Conservation (phyloP, 2,888 invertebrate genomes). For the Galerucella pusilla region DNA sequence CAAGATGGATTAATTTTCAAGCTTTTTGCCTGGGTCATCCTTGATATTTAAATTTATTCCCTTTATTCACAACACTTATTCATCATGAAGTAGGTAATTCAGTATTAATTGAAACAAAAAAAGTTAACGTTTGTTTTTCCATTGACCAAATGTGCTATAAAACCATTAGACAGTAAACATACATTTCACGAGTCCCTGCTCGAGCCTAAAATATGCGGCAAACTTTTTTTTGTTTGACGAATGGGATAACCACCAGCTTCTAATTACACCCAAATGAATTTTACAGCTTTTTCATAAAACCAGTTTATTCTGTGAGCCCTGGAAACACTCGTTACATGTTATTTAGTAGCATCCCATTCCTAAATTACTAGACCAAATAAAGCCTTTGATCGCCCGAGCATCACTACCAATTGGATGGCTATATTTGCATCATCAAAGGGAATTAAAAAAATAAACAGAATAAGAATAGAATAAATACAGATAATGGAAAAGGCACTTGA, state of each 20-base stretch:
- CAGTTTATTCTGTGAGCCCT: constrained; percentile 25
- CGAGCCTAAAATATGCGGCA: constrained; percentile 13
- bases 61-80: too few species aligned
- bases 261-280: constrained; percentile 30
- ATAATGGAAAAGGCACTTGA: background rate
- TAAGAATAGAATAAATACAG: background rate
- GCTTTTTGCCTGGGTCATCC: too few species aligned
- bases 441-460: background rate
- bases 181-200: background rate
- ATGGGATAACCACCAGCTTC: constrained; percentile 8
- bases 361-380: constrained; percentile 33
- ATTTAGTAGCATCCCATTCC: constrained; percentile 13
- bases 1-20: too few species aligned
- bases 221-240: background rate
- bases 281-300: constrained; percentile 29
- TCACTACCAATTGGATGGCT: constrained; percentile 28
- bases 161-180: background rate
- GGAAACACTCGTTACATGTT: constrained; percentile 25
- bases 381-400: constrained; percentile 25
- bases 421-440: constrained; percentile 25
- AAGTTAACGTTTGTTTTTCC: background rate
- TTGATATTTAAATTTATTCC: too few species aligned
- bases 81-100: too few species aligned
- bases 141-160: background rate
- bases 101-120: background rate